These are phyloP conservation scores for Gallinago nigripennis DNA, from an alignment of 2,797 vertebrate species.

Conservation along the genomic window DNA sequence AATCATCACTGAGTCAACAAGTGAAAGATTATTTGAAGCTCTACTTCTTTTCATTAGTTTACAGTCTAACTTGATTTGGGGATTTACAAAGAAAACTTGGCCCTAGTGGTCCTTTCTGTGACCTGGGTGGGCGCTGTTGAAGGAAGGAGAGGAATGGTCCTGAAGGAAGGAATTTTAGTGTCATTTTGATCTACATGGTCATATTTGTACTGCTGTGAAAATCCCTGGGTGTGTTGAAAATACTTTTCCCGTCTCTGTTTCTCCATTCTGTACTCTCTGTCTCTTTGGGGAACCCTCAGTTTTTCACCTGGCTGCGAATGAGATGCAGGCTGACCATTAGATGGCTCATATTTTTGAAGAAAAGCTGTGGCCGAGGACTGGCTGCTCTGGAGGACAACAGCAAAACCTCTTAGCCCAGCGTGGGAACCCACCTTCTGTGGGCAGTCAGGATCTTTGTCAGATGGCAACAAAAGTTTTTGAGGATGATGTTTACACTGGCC, in stretches of 20 bases:
- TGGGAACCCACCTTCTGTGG: background rate
- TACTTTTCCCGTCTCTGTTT: background rate
- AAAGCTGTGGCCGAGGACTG: background rate
- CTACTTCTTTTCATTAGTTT: background rate
- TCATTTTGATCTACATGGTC: background rate
- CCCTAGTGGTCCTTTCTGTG: background rate
- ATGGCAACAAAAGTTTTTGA: background rate
- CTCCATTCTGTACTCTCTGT: background rate
- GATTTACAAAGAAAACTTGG: background rate
- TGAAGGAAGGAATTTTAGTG: background rate
- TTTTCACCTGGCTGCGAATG: background rate
- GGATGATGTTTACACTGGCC: background rate
- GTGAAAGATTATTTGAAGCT: background rate
- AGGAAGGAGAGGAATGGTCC: background rate
- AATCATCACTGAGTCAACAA: background rate
- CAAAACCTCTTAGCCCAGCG: background rate
- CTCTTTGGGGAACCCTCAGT: background rate
- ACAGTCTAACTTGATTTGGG: background rate
- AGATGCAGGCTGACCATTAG: background rate
- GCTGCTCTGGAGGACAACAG: background rate
- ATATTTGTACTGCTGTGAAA: background rate
- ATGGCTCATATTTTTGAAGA: background rate
- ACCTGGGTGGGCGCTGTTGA: background rate
- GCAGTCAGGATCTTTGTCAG: background rate
- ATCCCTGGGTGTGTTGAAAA: background rate